Percentiles rank a stretch among this genome's conserved stretches.
Conservation (phyloP, 2,888 invertebrate species). For the Tribolium freemani region DNA sequence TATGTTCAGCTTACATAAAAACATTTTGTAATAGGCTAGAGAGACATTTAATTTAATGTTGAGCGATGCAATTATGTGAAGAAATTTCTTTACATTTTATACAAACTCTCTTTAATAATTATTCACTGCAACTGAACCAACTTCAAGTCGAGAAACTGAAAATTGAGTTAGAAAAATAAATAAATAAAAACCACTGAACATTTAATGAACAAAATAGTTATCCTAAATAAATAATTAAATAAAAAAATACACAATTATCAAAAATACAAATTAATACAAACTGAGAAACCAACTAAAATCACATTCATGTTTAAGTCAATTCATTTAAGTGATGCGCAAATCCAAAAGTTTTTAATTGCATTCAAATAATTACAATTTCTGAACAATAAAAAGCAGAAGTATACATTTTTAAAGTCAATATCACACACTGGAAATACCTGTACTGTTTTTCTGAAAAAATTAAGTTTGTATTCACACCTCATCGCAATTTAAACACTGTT, state of each 20-base stretch:
- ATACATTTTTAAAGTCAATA: constrained; percentile 59
- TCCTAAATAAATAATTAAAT: constrained; percentile 64
- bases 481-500: constrained; percentile 46
- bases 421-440: constrained; percentile 65
- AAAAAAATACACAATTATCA: constrained; percentile 63
- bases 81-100: constrained; percentile 59
- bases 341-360: constrained; percentile 40
- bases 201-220: constrained; percentile 45
- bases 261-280: constrained; percentile 62
- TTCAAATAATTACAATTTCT: constrained; percentile 57
- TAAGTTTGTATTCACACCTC: constrained; percentile 21
- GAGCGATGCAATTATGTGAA: constrained; percentile 57
- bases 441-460: constrained; percentile 51
- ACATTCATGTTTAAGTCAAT: constrained; percentile 57
- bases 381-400: constrained; percentile 61
- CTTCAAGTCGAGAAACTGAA: constrained; percentile 25
- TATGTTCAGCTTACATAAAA: constrained; percentile 63
- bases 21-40: constrained; percentile 54
- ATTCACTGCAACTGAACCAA: constrained; percentile 43
- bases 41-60: constrained; percentile 52
- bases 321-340: constrained; percentile 52
- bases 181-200: constrained; percentile 41
- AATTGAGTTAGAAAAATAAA: constrained; percentile 33
- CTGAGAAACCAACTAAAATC: constrained; percentile 51
- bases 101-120: constrained; percentile 50